Conservation (phyloP, 1,140 invertebrate species). For the Papilio polyxenes region DNA sequence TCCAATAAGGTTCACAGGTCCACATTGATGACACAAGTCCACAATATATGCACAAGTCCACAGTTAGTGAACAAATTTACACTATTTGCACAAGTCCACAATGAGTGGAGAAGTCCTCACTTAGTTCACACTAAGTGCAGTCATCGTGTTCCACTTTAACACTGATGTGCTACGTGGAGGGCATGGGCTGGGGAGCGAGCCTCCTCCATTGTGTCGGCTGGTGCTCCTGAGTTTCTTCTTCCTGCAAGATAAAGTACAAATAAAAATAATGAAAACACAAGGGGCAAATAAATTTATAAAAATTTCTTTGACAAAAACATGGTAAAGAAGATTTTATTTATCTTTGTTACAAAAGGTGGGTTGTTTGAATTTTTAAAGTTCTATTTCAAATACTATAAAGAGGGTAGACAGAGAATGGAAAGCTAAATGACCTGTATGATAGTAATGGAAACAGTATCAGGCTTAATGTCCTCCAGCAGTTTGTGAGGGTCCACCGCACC, state of each 20-base stretch:
- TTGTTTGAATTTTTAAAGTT: no score
- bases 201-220: conserved; percentile 63
- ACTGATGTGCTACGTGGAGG: conserved; percentile 60
- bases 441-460: conserved; percentile 75
- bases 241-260: conserved; percentile 43
- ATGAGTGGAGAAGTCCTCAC: neutral
- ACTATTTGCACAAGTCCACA: neutral
- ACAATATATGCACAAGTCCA: neutral
- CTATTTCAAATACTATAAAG: neutral
- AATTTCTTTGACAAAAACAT: no score
- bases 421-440: conserved; percentile 66
- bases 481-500: conserved; percentile 48
- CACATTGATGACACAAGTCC: no score
- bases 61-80: no score
- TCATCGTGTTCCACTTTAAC: neutral
- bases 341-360: no score
- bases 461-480: conserved; percentile 66
- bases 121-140: neutral
- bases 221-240: conserved; percentile 59
- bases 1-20: neutral
- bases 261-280: no score
- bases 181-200: conserved; percentile 63
- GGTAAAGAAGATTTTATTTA: no score
- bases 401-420: neutral
- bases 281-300: no score